These are phyloP conservation scores for Ptilorrhoa leucosticta DNA, from an alignment of 2,113 vertebrate genomes.

Conservation along the genomic window DNA sequence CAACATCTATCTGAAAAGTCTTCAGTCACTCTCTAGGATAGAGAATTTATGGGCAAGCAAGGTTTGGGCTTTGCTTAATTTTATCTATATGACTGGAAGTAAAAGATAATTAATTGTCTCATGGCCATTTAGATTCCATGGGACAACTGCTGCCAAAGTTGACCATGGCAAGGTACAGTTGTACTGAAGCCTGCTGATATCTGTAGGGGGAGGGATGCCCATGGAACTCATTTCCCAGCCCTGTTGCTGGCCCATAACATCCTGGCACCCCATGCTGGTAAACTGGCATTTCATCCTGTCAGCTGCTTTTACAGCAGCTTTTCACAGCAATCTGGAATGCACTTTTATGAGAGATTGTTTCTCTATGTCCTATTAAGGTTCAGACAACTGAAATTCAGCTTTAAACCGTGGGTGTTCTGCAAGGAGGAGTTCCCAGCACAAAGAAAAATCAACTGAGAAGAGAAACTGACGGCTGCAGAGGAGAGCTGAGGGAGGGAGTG, in stretches of 20 bases:
- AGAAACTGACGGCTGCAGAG: not conserved
- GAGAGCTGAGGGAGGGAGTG: not conserved
- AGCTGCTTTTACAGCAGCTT: not conserved
- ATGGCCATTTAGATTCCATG: not conserved
- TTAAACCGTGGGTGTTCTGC: not conserved
- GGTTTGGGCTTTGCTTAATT: not conserved
- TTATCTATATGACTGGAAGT: not conserved
- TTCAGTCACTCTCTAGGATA: not conserved
- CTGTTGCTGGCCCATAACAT: not conserved
- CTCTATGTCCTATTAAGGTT: not conserved
- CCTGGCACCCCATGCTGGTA: not conserved
- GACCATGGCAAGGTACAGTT: not conserved
- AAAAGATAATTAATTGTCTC: not conserved
- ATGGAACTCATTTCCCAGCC: not conserved
- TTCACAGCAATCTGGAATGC: not conserved
- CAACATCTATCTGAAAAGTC: constrained; percentile 18
- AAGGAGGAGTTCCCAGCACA: not conserved
- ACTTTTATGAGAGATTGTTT: not conserved
- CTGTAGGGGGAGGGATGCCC: not conserved
- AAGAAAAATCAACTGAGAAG: not conserved
- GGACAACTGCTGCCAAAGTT: not conserved
- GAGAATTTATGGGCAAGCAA: not conserved
- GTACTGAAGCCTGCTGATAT: not conserved
- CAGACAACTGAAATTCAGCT: not conserved
- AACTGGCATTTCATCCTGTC: not conserved